Base-by-base conservation (phyloP, 2,888 invertebrate genomes). In the Cephalotes varians region DNA sequence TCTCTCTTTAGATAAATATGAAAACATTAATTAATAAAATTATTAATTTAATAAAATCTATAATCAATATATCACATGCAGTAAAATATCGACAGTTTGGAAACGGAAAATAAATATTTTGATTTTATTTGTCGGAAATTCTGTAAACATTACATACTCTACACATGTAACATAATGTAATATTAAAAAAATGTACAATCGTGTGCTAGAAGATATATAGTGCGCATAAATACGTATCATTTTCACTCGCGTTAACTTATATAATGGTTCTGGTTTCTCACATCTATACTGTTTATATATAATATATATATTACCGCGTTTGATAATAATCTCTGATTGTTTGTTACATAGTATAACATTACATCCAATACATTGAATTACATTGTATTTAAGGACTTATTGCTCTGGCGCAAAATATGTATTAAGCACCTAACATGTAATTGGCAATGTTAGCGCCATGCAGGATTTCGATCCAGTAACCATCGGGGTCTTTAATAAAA, bases 391-490 rank as follows among this genome's bases (percentile, higher is more conserved):
- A 62, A 83, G 76, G 31, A 72, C 80, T 81, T 79, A 74, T 49
- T 77, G 58, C 34, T 73, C 58, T 10, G 18, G 12, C 49, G 47
- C 64, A 72, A 54, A n/a, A 51, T 37, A 79, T 72, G 37, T 72
- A 40, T 47, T 81, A 90, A 77, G 87, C 82, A 64, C 86, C 84
- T 56, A 89, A 60, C 54, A 86, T 84, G 60, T 89, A 87, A 58
- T 89, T 91, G 25, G 89, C 89, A 64, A 91, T 72, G 51, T 67
- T 89, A 5, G 81, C 89, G 77, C 96, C 94, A 87, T 95, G 97
- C 91, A 98, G 96, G 83, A 98, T 98, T 94, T 99, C 99, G 92
- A 99, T 98, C 98, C 98, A 98, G 93, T 99, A 99, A 44, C 98
- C 99, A 94, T 99, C 99, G 0, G 99, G 99, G 94, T 99, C 99